Conservation (phyloP, 2,797 vertebrate genomes). For the Eupleurogrammus muticus region DNA sequence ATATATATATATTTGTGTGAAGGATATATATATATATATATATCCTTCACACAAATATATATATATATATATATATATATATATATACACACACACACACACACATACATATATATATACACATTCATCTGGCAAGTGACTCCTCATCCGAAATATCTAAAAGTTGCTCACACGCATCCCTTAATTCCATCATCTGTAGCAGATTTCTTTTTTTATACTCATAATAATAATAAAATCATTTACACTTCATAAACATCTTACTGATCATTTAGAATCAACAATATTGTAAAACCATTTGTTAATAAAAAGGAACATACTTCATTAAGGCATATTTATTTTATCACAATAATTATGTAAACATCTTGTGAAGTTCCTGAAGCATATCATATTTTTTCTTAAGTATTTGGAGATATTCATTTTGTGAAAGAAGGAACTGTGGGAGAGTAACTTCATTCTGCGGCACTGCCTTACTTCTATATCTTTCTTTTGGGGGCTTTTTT, state of each 20-base stretch:
- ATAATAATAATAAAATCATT: constrained; percentile 21
- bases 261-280: constrained; percentile 57
- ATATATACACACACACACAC: no score
- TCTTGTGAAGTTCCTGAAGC: constrained; percentile 28
- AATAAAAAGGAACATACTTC: constrained; percentile 57
- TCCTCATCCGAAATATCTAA: background rate
- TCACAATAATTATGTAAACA: constrained; percentile 53
- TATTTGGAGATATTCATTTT: background rate
- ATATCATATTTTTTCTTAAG: background rate
- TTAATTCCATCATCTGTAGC: constrained; percentile 24
- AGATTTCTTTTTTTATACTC: constrained; percentile 35
- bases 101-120: constrained; percentile 8
- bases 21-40: no score
- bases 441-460: background rate
- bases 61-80: no score
- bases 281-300: constrained; percentile 34
- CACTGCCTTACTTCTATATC: background rate
- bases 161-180: constrained; percentile 29
- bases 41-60: no score
- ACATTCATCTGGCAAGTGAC: constrained; percentile 31
- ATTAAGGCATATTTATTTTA: constrained; percentile 57
- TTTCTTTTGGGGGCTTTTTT: constrained; percentile 16
- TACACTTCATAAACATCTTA: constrained; percentile 67
- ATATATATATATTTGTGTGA: no score
- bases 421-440: background rate